A percentile compares a stretch with the other conserved stretches of the same genome.
Conservation (phyloP, 2,797 vertebrate species). For the Myotis vivesi region DNA sequence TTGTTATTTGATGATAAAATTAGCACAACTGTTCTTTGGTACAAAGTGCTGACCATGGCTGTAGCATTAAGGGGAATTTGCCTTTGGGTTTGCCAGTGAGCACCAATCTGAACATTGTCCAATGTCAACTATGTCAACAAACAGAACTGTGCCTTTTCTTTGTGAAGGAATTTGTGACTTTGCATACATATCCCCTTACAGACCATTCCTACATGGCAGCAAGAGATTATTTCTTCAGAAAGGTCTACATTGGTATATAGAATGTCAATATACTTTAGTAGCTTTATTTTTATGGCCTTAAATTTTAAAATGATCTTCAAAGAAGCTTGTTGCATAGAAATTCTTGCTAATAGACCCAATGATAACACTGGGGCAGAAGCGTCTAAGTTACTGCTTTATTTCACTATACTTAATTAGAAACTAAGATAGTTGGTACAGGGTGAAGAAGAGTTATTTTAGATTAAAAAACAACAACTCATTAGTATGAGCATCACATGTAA, state of each 20-base stretch:
- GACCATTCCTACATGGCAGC: neutral
- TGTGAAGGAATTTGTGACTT: neutral
- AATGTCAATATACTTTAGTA: neutral
- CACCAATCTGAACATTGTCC: neutral
- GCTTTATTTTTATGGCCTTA: constrained; percentile 3
- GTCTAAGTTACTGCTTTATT: neutral
- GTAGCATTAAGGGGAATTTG: neutral
- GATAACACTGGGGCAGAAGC: neutral
- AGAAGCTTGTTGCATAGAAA: neutral
- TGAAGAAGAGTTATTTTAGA: constrained; percentile 19
- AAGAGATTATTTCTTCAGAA: neutral
- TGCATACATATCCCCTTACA: neutral
- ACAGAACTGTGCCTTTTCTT: neutral
- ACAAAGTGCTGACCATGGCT: neutral
- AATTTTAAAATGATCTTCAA: constrained; percentile 34
- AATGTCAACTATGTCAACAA: neutral
- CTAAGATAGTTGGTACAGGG: neutral
- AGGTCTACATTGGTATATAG: neutral
- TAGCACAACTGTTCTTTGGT: neutral
- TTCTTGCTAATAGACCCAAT: neutral
- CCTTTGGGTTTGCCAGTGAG: neutral
- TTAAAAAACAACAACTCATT: neutral
- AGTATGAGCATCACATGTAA: neutral
- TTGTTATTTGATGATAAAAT: neutral
- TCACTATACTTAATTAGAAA: constrained; percentile 8